Evolutionary conservation across 2,113 vertebrate genomes (phyloP), one percentile per base, ranked within the genome.

Genomic region (Etheostoma cragini): DNA sequence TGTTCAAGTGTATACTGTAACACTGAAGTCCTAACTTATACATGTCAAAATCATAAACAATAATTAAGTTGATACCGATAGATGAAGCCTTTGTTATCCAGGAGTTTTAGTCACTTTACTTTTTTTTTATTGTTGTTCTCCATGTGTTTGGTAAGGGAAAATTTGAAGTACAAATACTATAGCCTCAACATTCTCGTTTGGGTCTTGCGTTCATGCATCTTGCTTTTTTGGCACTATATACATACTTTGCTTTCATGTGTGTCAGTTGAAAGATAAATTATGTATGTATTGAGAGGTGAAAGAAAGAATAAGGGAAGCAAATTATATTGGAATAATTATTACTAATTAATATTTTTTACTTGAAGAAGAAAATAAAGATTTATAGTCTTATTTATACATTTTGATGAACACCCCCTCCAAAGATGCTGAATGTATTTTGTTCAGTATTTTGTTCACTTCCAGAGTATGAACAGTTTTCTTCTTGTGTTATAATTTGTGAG

Each of bases 311-410:
- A 85, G 69, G 75, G 58, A 76, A 81, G 47, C 57, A 12, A 61
- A 62, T 52, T 57, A 33, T 76, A n/a, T 74, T 13, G 19, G 45
- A 64, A 68, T n/a, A 79, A 63, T 71, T 22, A 66, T 60, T 57
- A 22, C 12, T 86, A 62, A 63, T 58, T 13, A 61, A 64, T 71
- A 62, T 91, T 91, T 90, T 87, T 52, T 90, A 89, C 82, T 53
- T 77, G 75, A 81, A 81, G 16, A 17, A 50, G 42, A 71, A 56
- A 46, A 79, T 57, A n/a, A 56, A 57, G 58, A 77, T 52, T 57
- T 76, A 3, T 56, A 49, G 61, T 81, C 76, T 53, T 80, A 72
- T 92, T 91, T 80, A 68, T 68, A 86, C 21, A 77, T 65, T 79
- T 81, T 83, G 42, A 68, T 35, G 62, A 80, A 71, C 54, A 76